Conservation (phyloP, 2,113 vertebrate genomes). For the Elephas maximus region DNA sequence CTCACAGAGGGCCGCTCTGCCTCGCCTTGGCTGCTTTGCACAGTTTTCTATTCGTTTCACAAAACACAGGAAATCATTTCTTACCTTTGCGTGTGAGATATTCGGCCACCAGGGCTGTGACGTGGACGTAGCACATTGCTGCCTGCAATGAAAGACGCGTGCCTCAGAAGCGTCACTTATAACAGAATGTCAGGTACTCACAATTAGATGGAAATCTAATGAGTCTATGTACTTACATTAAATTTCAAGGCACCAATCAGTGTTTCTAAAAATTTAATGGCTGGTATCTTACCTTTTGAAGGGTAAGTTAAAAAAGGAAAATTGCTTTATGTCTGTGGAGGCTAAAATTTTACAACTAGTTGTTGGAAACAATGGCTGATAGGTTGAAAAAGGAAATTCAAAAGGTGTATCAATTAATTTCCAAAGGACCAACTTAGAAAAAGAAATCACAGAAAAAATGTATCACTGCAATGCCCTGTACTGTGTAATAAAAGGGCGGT, state of each 20-base stretch:
- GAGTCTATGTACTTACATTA: fast-evolving
- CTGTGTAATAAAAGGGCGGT: too few species aligned
- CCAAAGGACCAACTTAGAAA: neutral
- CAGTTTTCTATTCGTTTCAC: neutral
- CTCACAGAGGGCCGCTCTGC: neutral
- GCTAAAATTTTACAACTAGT: neutral
- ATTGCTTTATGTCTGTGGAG: neutral
- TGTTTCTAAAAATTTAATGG: neutral
- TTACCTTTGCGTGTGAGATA: constrained; percentile 97
- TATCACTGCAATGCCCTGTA: neutral
- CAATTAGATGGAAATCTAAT: neutral
- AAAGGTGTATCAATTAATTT: neutral
- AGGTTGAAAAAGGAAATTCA: neutral
- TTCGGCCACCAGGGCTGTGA: constrained; percentile 96
- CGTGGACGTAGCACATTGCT: constrained; percentile 98
- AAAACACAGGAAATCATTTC: neutral
- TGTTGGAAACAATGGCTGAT: neutral
- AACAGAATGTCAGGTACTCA: fast-evolving
- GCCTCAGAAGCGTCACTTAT: neutral
- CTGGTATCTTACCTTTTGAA: neutral
- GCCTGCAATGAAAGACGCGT: constrained; percentile 89
- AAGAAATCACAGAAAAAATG: neutral
- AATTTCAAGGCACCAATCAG: neutral
- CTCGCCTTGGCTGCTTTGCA: neutral
- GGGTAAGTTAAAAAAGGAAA: neutral